Conservation (phyloP, 1,140 invertebrate species). For the Platyscapa corneri region DNA sequence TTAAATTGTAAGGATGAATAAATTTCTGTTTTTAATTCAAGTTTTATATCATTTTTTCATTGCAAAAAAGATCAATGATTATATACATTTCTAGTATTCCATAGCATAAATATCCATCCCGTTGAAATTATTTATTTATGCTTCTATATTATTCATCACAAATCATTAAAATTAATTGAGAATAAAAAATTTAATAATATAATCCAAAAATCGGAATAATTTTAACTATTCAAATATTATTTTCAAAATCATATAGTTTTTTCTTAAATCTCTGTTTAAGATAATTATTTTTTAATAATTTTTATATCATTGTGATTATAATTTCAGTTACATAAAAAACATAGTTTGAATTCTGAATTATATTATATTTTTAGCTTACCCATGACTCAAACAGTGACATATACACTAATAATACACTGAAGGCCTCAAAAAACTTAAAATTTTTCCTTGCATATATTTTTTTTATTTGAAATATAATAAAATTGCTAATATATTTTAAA, state of each 20-base stretch:
- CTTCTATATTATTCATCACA: neutral
- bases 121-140: too few relatives aligned
- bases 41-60: neutral
- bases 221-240: too few relatives aligned
- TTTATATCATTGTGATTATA: neutral
- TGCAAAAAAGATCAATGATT: neutral
- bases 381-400: slow-evolving; percentile 19
- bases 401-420: slow-evolving; percentile 26
- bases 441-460: neutral
- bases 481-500: neutral
- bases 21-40: neutral
- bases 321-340: neutral
- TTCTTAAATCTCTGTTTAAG: too few relatives aligned
- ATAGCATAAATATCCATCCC: too few relatives aligned
- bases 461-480: neutral
- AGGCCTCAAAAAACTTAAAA: slow-evolving; percentile 5
- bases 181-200: neutral
- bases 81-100: too few relatives aligned
- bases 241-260: too few relatives aligned
- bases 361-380: slow-evolving; percentile 12
- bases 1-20: neutral
- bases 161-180: too few relatives aligned
- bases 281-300: neutral
- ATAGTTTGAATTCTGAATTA: neutral
- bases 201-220: neutral